phyloP scores from a whole-genome alignment of 37 sponge, comb jelly and placozoan genomes.

The Spongia lamella region DNA sequence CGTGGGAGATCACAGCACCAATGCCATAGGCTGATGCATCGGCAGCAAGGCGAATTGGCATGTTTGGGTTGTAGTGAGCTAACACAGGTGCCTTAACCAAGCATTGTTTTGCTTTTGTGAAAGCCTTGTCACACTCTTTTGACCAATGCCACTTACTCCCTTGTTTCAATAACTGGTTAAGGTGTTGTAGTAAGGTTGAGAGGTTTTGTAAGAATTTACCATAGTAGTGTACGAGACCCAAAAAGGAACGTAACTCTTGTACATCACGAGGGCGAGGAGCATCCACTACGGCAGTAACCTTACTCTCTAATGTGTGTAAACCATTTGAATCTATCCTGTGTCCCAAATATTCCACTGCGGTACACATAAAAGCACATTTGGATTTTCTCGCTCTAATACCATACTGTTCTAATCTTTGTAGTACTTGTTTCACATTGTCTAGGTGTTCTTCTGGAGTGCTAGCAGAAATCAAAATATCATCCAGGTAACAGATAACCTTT shows the following conservation, averaged over 20 bases:
- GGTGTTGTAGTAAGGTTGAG: too few species aligned
- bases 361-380: slow-evolving; percentile 5
- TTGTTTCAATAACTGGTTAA: background rate
- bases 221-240: too few species aligned
- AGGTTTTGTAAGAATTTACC: too few species aligned
- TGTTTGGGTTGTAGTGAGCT: too few species aligned
- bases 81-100: background rate
- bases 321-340: background rate
- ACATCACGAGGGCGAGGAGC: background rate
- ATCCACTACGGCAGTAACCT: slow-evolving; percentile 5
- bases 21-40: slow-evolving; percentile 19
- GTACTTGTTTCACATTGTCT: too few species aligned
- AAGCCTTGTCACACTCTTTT: slow-evolving; percentile 3
- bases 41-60: too few species aligned
- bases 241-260: background rate
- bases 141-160: slow-evolving; percentile 4
- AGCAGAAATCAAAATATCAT: too few species aligned
- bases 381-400: too few species aligned
- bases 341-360: slow-evolving; percentile 4
- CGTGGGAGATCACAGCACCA: slow-evolving; percentile 1
- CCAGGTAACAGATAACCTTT: too few species aligned
- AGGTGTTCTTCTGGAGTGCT: too few species aligned
- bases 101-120: background rate
- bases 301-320: background rate
- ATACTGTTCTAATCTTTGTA: too few species aligned